Evolutionary conservation across 1,140 invertebrate species (phyloP), one percentile per base, ranked within the genome.

Genomic region (Oreohelix idahoensis): DNA sequence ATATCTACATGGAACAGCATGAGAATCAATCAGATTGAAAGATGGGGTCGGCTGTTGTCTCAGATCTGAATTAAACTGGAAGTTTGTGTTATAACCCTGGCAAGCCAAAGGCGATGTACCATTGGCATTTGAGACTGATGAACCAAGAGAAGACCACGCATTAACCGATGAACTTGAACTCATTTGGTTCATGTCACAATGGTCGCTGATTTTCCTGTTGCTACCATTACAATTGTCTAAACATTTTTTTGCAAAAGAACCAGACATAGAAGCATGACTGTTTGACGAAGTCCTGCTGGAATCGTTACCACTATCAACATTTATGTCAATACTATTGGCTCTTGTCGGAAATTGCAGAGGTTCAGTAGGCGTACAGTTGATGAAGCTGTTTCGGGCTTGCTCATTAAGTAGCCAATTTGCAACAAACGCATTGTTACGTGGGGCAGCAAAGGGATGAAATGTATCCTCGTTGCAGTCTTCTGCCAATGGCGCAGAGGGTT

Each of bases 361-460:
- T 0, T 80, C 10, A 20, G 13, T 2, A 32, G 15, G 11, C 20
- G 20, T 20, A 35, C 49, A 11, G 1, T 8, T 63, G n/a, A 70
- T 45, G 42, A 80, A 80, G 39, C 4, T 38, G 69, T 80, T 70
- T 26, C 11, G 38, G 10, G 2, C 2, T 17, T 49, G 38, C 11
- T 80, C 79, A 1, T 49, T 0, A 17, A 42, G 36, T 2, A 71
- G 26, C 79, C 79, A 80, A 20, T 66, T 71, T 35, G 63, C 79
- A 58, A 69, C 53, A 79, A 20, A 15, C 23, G 4, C 53, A 20
- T n/a, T n/a, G 20, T n/a, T 20, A 23, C 17, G 5, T 58, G 15
- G 53, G 5, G 53, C 4, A 4, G 15, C 23, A 1, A 1, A 45
- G 29, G n/a, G 15, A 20, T 10, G 49, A 49, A 26, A 23, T 38